A percentile compares a stretch with the other conserved stretches of the same genome.
Conservation (phyloP, 1,140 invertebrate species). For the Lordiphosa stackelbergi region DNA sequence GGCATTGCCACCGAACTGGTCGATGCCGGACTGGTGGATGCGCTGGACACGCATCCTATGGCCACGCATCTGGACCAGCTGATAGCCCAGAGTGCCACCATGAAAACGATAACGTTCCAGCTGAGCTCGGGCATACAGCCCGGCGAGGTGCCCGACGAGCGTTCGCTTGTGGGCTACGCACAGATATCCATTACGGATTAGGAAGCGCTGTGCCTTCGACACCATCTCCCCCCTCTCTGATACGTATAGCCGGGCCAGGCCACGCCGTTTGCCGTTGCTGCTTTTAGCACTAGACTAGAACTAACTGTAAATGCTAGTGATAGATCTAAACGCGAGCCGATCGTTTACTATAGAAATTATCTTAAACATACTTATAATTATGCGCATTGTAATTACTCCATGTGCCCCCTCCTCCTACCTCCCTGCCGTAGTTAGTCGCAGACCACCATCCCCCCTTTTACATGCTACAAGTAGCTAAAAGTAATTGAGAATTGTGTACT, state of each 20-base stretch:
- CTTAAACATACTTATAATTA: constrained; percentile 24
- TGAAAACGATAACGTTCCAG: constrained; percentile 91
- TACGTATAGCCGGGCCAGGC: constrained; percentile 43
- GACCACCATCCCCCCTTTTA: constrained; percentile 8
- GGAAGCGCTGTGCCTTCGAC: constrained; percentile 36
- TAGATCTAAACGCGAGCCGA: constrained; percentile 60
- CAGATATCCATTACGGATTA: constrained; percentile 95
- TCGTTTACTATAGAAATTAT: constrained; percentile 56
- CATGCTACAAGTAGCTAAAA: constrained; percentile 54
- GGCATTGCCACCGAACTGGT: constrained; percentile 96
- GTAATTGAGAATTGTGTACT: constrained; percentile 67
- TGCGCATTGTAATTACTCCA: constrained; percentile 68
- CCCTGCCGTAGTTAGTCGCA: constrained; percentile 45
- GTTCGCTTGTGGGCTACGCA: constrained; percentile 96
- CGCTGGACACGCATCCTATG: constrained; percentile 92
- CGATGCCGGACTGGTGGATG: constrained; percentile 94
- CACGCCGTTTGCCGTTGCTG: constrained; percentile 37
- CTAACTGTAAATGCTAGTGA: constrained; percentile 66
- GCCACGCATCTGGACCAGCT: constrained; percentile 94
- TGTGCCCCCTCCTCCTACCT: constrained; percentile 24
- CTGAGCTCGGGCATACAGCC: constrained; percentile 84
- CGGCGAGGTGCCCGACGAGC: constrained; percentile 94
- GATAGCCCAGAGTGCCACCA: constrained; percentile 83
- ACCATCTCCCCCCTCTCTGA: constrained; percentile 34
- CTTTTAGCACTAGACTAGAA: constrained; percentile 67